A percentile compares a stretch with the other conserved stretches of the same genome.
Evolutionary conservation across 2,888 invertebrate genomes (phyloP).

Genomic region (Dendrolimus pini): DNA sequence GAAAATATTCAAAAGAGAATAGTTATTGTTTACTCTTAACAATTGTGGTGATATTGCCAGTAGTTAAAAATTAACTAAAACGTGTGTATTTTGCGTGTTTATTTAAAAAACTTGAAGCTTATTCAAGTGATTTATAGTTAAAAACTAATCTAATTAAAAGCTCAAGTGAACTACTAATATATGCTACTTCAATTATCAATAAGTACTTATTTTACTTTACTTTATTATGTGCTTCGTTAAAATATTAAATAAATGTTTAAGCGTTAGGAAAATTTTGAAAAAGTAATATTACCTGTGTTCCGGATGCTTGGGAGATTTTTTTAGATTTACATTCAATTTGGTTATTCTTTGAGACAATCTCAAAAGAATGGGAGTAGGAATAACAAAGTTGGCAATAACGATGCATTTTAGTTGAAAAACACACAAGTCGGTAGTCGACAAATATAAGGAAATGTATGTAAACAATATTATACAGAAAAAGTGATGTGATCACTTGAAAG

Average conservation of each 20-base stretch:
- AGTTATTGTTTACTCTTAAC: conserved; percentile 52
- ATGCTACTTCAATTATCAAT: conserved; percentile 22
- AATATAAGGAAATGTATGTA: too few species aligned
- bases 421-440: too few species aligned
- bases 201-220: conserved; percentile 7
- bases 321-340: conserved; percentile 12
- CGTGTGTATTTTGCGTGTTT: conserved; percentile 21
- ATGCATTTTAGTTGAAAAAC: too few species aligned
- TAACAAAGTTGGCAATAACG: not conserved
- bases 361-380: not conserved
- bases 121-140: conserved; percentile 27
- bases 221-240: conserved; percentile 10
- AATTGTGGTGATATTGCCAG: conserved; percentile 74
- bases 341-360: conserved; percentile 7
- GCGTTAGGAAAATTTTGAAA: conserved; percentile 19
- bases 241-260: conserved; percentile 20
- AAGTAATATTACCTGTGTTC: conserved; percentile 56
- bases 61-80: conserved; percentile 54
- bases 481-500: too few species aligned
- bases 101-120: conserved; percentile 28
- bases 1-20: conserved; percentile 26
- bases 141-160: conserved; percentile 43
- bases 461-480: too few species aligned
- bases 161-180: conserved; percentile 35
- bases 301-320: conserved; percentile 40